Percentiles rank a stretch among this genome's conserved stretches.
Conservation (phyloP, 2,888 invertebrate genomes). For the Disparrhopalites patrizii region DNA sequence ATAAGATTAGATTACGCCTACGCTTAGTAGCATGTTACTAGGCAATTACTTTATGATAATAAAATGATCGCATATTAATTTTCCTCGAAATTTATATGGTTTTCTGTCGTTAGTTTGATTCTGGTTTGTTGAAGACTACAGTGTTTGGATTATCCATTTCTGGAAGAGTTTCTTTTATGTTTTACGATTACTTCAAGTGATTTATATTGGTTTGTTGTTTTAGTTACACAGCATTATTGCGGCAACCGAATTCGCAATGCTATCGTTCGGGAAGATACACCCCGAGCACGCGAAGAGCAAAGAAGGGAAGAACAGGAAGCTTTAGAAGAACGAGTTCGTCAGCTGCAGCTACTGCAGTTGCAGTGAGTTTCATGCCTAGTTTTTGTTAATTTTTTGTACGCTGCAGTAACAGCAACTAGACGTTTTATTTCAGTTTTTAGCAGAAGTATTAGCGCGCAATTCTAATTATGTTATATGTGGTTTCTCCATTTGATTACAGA, state of each 20-base stretch:
- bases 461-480: too few relatives aligned
- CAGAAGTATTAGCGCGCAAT: too few relatives aligned
- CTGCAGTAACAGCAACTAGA: too few relatives aligned
- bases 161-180: slow-evolving; percentile 7
- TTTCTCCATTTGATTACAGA: too few relatives aligned
- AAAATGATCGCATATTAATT: too few relatives aligned
- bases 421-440: too few relatives aligned
- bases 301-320: slow-evolving; percentile 64
- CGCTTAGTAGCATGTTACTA: too few relatives aligned
- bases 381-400: not conserved
- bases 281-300: slow-evolving; percentile 70
- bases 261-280: slow-evolving; percentile 72
- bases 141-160: too few relatives aligned
- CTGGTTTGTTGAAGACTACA: not conserved
- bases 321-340: slow-evolving; percentile 54
- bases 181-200: not conserved
- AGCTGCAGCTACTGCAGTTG: slow-evolving; percentile 56
- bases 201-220: slow-evolving; percentile 43
- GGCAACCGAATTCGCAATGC: slow-evolving; percentile 72
- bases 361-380: slow-evolving; percentile 56
- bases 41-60: too few relatives aligned
- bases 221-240: slow-evolving; percentile 70
- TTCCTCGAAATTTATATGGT: too few relatives aligned
- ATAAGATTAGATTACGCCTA: not conserved
- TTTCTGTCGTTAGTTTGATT: too few relatives aligned